phyloP scores from a whole-genome alignment of 2,888 invertebrate species.

The Epistrophella euchroma region DNA sequence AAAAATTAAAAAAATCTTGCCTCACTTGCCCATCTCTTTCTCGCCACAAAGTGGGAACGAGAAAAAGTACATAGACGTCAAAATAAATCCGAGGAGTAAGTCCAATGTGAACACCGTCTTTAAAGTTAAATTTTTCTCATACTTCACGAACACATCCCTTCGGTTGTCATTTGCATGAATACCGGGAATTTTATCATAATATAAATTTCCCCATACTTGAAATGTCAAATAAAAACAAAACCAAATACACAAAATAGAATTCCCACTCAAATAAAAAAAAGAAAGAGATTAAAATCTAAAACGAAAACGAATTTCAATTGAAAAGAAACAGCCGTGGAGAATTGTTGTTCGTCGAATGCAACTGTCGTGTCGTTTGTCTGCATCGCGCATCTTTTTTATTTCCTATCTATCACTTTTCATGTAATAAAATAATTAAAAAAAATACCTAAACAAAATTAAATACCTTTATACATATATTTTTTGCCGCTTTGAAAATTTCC shows the following conservation, averaged over 20 bases:
- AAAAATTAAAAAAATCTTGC: too few relatives aligned
- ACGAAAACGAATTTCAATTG: slow-evolving; percentile 59
- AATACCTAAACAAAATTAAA: not conserved
- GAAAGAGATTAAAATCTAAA: not conserved
- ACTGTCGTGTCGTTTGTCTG: slow-evolving; percentile 31
- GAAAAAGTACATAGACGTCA: too few relatives aligned
- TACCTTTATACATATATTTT: not conserved
- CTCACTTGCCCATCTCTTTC: too few relatives aligned
- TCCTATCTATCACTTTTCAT: slow-evolving; percentile 52
- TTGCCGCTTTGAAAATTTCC: slow-evolving; percentile 49
- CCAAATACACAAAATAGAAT: slow-evolving; percentile 6
- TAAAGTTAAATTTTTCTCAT: not conserved
- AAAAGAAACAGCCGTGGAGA: slow-evolving; percentile 69
- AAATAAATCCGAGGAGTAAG: too few relatives aligned
- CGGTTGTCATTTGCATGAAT: not conserved
- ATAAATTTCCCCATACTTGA: not conserved
- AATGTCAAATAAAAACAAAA: slow-evolving; percentile 20
- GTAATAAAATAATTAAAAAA: slow-evolving; percentile 25
- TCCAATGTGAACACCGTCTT: too few relatives aligned
- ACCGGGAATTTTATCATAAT: not conserved
- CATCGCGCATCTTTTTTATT: slow-evolving; percentile 72
- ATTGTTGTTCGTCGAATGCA: slow-evolving; percentile 65
- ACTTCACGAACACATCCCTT: slow-evolving; percentile 3
- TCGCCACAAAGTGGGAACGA: too few relatives aligned
- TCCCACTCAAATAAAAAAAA: not conserved